Conservation (phyloP, 2,888 invertebrate species). For the Rotaria sp. region DNA sequence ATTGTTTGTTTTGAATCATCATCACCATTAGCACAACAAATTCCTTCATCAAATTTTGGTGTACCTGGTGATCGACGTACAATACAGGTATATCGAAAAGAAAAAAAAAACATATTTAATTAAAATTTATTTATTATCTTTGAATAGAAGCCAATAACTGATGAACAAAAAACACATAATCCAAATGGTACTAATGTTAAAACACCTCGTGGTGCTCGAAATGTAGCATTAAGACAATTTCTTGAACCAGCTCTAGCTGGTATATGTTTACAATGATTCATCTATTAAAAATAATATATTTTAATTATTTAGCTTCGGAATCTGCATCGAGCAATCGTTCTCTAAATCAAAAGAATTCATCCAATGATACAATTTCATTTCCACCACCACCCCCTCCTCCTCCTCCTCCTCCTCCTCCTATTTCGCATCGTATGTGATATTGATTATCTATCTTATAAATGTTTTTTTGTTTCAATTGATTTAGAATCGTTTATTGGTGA, state of each 20-base stretch:
- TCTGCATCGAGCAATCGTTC: neutral
- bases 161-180: neutral
- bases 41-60: neutral
- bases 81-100: neutral
- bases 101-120: no score
- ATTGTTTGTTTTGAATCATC: conserved; percentile 5
- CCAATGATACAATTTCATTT: neutral
- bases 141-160: neutral
- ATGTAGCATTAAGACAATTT: neutral
- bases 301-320: neutral
- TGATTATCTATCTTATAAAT: no score
- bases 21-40: neutral
- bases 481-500: neutral
- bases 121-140: no score
- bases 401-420: no score
- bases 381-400: neutral
- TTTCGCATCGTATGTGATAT: neutral
- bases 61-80: neutral
- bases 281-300: neutral
- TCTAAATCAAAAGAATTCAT: neutral
- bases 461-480: neutral
- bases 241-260: neutral
- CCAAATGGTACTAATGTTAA: neutral
- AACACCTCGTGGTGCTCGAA: neutral
- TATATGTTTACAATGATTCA: neutral